Evolutionary conservation across 2,888 invertebrate species (phyloP).

Genomic region (Oxystoma pomonae): DNA sequence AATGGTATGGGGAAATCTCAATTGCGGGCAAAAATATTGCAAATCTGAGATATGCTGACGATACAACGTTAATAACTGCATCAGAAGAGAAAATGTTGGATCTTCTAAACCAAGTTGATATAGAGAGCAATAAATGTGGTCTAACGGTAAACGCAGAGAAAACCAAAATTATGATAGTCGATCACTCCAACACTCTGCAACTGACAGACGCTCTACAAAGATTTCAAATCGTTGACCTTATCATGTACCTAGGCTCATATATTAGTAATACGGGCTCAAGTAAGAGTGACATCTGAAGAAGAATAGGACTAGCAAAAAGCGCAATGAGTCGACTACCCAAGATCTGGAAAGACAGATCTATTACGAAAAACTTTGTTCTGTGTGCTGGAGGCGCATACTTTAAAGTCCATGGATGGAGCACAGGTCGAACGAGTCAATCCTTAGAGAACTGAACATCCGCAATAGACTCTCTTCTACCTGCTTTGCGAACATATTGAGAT

Average conservation of each 20-base stretch:
- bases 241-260: no score
- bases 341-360: background rate
- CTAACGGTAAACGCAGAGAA: no score
- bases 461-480: background rate
- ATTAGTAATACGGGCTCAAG: no score
- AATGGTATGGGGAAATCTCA: no score
- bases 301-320: background rate
- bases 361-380: background rate
- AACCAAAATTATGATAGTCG: background rate
- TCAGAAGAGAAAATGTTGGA: background rate
- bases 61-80: slow-evolving; percentile 1
- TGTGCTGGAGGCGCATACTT: background rate
- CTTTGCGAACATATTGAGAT: background rate
- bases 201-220: background rate
- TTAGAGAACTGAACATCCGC: background rate
- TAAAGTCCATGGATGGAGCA: background rate
- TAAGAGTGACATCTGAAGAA: slow-evolving; percentile 1
- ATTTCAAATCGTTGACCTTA: no score
- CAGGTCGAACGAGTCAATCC: background rate
- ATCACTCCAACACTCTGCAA: slow-evolving; percentile 1
- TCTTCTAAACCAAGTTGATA: background rate
- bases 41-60: background rate
- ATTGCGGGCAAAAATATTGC: background rate
- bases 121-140: background rate
- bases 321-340: background rate